Evolutionary conservation across 2,888 invertebrate genomes (phyloP).

Genomic region (Cheilosia grossa): DNA sequence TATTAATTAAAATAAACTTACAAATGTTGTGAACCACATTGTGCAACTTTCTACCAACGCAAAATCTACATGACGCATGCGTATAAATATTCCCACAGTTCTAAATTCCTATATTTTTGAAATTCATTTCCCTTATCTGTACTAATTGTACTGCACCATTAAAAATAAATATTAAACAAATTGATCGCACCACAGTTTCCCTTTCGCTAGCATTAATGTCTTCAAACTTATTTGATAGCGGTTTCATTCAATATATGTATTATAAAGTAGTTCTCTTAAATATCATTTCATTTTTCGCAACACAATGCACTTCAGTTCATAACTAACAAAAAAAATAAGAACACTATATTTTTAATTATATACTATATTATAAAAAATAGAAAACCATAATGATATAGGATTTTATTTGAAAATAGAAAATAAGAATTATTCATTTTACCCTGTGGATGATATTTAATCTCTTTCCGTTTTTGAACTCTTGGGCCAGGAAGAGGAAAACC

Average conservation of each 20-base stretch:
- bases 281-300: constrained; percentile 15
- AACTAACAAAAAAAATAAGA: neutral
- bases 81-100: too few species aligned
- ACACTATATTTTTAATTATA: constrained; percentile 22
- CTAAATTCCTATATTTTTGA: too few species aligned
- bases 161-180: neutral
- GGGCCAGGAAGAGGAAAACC: constrained; percentile 82
- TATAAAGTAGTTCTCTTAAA: constrained; percentile 2
- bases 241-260: neutral
- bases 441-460: constrained; percentile 82
- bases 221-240: constrained; percentile 26
- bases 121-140: neutral
- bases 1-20: too few species aligned
- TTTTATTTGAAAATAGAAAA: constrained; percentile 16
- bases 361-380: constrained; percentile 10
- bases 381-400: neutral
- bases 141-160: constrained; percentile 12
- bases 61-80: too few species aligned
- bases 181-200: constrained; percentile 52
- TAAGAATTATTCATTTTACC: constrained; percentile 78
- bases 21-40: too few species aligned
- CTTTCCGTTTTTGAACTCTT: constrained; percentile 83
- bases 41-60: too few species aligned
- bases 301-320: constrained; percentile 14
- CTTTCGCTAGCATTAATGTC: constrained; percentile 48